phyloP scores from a whole-genome alignment of 2,888 invertebrate species.

The Agrotis segetum region DNA sequence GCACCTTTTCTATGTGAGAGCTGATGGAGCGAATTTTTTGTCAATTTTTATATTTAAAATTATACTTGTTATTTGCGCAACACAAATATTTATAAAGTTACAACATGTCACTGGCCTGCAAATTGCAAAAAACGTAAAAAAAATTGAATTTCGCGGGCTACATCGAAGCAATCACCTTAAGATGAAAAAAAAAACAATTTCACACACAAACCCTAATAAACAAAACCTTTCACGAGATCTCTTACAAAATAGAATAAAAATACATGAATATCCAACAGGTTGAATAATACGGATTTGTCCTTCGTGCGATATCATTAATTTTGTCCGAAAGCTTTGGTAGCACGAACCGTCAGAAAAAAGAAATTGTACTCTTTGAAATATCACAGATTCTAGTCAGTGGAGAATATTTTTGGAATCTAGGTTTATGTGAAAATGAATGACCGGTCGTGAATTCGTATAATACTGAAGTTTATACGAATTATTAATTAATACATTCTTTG shows the following conservation, averaged over 20 bases:
- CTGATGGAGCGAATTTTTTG: no score
- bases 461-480: no score
- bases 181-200: no score
- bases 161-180: no score
- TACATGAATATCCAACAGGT: conserved; percentile 47
- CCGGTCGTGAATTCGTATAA: background rate
- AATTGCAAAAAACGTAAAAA: no score
- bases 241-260: conserved; percentile 14
- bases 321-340: conserved; percentile 10
- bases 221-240: conserved; percentile 2
- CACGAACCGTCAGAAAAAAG: conserved; percentile 26
- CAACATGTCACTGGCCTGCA: no score
- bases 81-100: no score
- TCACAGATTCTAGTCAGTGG: background rate
- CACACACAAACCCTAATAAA: background rate
- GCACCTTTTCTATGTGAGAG: no score
- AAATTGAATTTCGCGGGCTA: no score
- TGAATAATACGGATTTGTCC: conserved; percentile 47
- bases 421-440: background rate
- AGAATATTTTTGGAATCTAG: background rate
- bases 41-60: no score
- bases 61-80: no score
- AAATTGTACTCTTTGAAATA: conserved; percentile 15
- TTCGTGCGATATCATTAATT: conserved; percentile 52
- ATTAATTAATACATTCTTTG: background rate